A percentile compares a stretch with the other conserved stretches of the same genome.
These are phyloP conservation scores for Coturnix japonica DNA, from an alignment of 2,113 vertebrate species.

Conservation along the genomic window DNA sequence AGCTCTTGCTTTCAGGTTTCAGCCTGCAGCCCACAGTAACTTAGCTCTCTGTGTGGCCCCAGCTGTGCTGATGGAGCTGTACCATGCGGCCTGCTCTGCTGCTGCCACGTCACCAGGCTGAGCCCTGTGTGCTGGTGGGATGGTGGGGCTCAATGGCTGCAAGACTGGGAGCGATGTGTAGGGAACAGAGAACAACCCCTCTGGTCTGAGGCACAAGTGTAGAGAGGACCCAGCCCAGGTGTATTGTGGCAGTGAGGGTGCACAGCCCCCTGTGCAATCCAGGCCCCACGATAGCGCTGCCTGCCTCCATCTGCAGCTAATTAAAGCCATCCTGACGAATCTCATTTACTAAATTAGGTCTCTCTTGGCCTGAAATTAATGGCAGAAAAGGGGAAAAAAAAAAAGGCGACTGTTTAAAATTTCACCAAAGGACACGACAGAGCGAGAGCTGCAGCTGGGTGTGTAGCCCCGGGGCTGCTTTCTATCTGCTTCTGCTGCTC, in stretches of 20 bases:
- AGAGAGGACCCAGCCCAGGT: background rate
- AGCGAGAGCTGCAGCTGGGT: background rate
- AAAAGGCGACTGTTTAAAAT: background rate
- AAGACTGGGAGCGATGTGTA: background rate
- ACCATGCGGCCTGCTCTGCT: accelerated
- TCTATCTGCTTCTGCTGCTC: background rate
- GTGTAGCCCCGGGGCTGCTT: background rate
- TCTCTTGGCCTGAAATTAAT: constrained; percentile 5
- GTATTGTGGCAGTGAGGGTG: background rate
- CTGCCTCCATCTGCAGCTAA: constrained; percentile 2
- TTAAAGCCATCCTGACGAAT: constrained; percentile 15
- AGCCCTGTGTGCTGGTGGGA: accelerated
- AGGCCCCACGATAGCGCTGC: accelerated
- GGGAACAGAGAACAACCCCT: background rate
- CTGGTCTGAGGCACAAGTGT: background rate
- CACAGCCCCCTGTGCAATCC: accelerated
- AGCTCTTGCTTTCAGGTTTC: constrained; percentile 60
- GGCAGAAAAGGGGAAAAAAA: background rate
- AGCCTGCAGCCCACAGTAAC: background rate
- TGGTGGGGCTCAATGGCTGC: background rate
- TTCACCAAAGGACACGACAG: background rate
- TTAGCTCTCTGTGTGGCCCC: background rate
- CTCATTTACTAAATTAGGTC: constrained; percentile 37
- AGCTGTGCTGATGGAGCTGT: background rate
- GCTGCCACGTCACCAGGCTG: background rate